Evolutionary conservation across 2,797 vertebrate species (phyloP).

Genomic region (Sebastes cheni): DNA sequence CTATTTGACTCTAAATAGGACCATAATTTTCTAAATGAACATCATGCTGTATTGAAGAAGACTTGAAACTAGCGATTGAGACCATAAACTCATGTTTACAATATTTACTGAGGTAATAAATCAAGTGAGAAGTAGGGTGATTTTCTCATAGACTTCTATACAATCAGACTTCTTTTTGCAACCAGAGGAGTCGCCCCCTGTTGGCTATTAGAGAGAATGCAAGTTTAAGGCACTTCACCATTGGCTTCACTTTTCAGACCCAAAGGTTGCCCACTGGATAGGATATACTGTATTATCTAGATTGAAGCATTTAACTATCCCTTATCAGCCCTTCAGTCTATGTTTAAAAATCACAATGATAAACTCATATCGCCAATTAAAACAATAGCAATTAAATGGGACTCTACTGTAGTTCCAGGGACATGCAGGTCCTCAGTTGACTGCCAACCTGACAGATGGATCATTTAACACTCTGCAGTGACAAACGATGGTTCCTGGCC

Average conservation of each 20-base stretch:
- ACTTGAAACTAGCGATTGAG: too few relatives aligned
- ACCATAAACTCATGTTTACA: too few relatives aligned
- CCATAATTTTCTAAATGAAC: too few relatives aligned
- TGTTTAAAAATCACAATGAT: neutral
- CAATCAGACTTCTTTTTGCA: too few relatives aligned
- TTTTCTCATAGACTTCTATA: too few relatives aligned
- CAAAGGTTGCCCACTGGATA: neutral
- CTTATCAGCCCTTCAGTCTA: neutral
- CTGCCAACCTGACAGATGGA: constrained; percentile 44
- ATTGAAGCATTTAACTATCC: neutral
- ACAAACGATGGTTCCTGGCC: constrained; percentile 33
- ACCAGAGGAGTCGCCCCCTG: too few relatives aligned
- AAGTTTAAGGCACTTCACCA: fast-evolving
- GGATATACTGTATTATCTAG: neutral
- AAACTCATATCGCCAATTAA: neutral
- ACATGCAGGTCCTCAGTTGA: constrained; percentile 18
- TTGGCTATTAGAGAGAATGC: too few relatives aligned
- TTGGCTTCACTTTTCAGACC: too few relatives aligned
- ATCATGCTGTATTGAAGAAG: too few relatives aligned
- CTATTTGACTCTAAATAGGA: too few relatives aligned
- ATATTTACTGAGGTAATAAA: too few relatives aligned
- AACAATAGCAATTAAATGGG: neutral
- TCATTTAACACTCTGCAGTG: constrained; percentile 15
- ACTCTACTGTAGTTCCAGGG: neutral
- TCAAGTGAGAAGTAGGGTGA: fast-evolving